Base-by-base conservation (phyloP, 2,888 invertebrate genomes). In the Drosophila robusta region DNA sequence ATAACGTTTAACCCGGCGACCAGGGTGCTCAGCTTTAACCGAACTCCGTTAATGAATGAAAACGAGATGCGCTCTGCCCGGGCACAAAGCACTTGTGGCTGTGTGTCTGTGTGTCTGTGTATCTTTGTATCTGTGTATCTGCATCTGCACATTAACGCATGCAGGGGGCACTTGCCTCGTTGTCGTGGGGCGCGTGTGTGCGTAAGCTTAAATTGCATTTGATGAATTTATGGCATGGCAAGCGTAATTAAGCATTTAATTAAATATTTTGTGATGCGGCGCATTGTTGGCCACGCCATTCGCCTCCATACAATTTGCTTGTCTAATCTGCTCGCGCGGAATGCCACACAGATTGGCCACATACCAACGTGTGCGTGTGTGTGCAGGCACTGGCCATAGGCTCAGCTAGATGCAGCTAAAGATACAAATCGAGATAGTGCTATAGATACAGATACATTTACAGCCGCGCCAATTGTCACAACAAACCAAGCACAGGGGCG, bases 171-270 rank as follows among this genome's bases (percentile, higher is more conserved):
- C 6, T n/a, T 36, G 55, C 29, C 41, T 51, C 45, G 34, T 32
- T 51, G 54, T 47, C 52, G 54, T 34, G 41, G 42, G 29, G 29
- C 2, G 36, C 22, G 54, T 51, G 70, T 74, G 74, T 72, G 68
- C 64, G 69, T 67, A 68, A 81, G 76, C 80, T 88, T 88, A 81
- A 89, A 89, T 88, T 90, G 90, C 89, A 90, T 88, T 90, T 90
- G 88, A 90, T 90, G 90, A 90, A 90, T 90, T 91, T 90, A 89
- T 89, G 85, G 90, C 79, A 90, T 89, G 83, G 87, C 82, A 81
- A 81, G 91, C 90, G 88, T 87, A 91, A 91, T 90, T 90, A 90
- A 90, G 85, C 87, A 88, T 90, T 90, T 90, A 90, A 90, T 90
- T 90, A 91, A 90, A 90, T 91, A 89, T 89, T 81, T 82, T 83